Evolutionary conservation across 2,888 invertebrate genomes (phyloP), one percentile per base, ranked within the genome.

Genomic region (Plebejus anna): DNA sequence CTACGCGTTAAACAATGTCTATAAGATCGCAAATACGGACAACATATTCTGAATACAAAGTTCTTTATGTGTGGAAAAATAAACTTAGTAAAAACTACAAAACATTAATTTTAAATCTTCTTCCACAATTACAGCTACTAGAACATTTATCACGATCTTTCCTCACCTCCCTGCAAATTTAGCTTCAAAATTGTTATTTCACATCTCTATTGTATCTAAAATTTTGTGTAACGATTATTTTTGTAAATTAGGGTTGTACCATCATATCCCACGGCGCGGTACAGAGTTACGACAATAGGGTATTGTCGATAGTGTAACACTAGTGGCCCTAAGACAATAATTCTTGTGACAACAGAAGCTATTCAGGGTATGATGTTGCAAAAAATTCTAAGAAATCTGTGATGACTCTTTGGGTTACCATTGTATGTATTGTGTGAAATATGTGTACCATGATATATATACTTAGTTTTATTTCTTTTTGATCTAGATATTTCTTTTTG

Each of bases 291-390:
- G 28, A 72, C 72, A 73, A 73, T 73, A 16, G 55, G 51, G 51
- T 13, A 51, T 32, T 16, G 28, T 90, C 89, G 90, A 90, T 86
- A 81, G 79, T 81, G 89, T 91, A 93, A 93, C 87, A 92, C 92
- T 90, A 87, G 93, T 92, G 91, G 92, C 91, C 81, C 82, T 83
- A 82, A 86, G 83, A 86, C 86, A 86, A 87, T 88, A 88, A 86
- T 87, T 86, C 91, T 90, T 91, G 90, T 83, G 88, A 87, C 87
- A 85, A 88, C 89, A 87, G 90, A 84, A 89, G 89, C 90, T 84
- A 82, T 86, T 70, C 59, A 72, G 57, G 77, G 16, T 66, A 66
- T 70, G 78, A 79, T 77, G 75, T 78, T 77, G 79, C 78, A 80
- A 80, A 80, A 78, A 75, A 22, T 76, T 75, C 76, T 32, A 61